Conservation (phyloP, 1,140 invertebrate genomes). For the Rhopalosiphum padi region DNA sequence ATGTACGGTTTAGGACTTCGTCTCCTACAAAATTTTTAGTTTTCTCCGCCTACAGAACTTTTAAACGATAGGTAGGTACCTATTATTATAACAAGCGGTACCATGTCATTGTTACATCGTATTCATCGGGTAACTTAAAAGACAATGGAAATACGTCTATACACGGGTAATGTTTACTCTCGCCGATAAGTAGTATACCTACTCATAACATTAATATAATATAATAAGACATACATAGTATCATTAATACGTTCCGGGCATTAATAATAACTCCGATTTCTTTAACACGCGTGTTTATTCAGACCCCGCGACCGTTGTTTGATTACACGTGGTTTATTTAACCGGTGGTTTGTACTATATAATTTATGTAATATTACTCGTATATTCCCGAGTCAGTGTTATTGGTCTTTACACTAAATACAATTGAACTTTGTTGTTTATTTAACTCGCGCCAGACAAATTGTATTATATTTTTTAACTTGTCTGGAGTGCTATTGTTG, state of each 20-base stretch:
- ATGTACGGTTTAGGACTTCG: too few species aligned
- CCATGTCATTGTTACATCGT: background rate
- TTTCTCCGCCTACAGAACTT: background rate
- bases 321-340: background rate
- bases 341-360: background rate
- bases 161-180: background rate
- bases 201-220: background rate
- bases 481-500: background rate
- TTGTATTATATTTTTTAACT: constrained; percentile 38
- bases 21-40: background rate
- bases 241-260: background rate
- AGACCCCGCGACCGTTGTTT: background rate
- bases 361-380: background rate
- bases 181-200: background rate
- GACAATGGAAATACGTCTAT: background rate
- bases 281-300: background rate
- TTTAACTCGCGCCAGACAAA: constrained; percentile 34
- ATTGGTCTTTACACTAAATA: constrained; percentile 18
- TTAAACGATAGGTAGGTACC: background rate
- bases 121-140: background rate
- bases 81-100: background rate
- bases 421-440: constrained; percentile 27
- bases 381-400: background rate
- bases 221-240: background rate
- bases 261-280: background rate